Base-by-base conservation (phyloP, 92 coral and sea anemone genomes). In the Anthopleura xanthogrammica region DNA sequence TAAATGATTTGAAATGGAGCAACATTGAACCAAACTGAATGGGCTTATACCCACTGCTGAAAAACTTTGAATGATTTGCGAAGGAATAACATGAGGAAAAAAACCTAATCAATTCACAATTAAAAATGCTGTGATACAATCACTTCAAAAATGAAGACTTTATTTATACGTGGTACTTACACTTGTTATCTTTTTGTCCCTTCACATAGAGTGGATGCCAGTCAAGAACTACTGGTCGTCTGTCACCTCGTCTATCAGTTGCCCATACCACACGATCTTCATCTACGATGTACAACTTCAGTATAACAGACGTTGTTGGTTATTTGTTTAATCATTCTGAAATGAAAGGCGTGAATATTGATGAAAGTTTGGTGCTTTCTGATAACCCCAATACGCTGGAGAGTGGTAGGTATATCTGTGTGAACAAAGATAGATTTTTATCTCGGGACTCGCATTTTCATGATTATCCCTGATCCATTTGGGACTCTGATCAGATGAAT, bases 301-400 rank as follows among this genome's bases (percentile, higher is more conserved):
- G 65, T 52, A 9, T 40, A 12, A 6, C 62, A 16, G 84, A 81
- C 50, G 16, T 81, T 22, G 43, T 81, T 50, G 84, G 62, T 52
- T 71, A 81, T 70, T 72, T 81, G 52, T 81, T 66, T 57, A 81
- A 60, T 20, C 84, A 62, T 24, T 70, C 84, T n/a, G 84, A 81
- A 36, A 19, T 68, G 64, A 68, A 81, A 81, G 62, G 64, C 16
- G 77, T 81, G 13, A 81, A 50, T n/a, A 70, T 50, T 20, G 43
- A 23, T 46, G 77, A 81, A 4, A 81, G 36, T 52, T 10, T 80
- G 36, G 41, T 19, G 58, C 62, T 12, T 5, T 13, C 41, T 1
- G 9, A 60, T 23, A 17, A n/a, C 16, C 4, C 43, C 29, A 24
- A 20, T 36, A 6, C 16, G 17, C 17, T 9, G 74, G 74, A 29